A percentile compares a stretch with the other conserved stretches of the same genome.
Evolutionary conservation across 2,797 vertebrate genomes (phyloP).

Genomic region (Hippocampus kuda): DNA sequence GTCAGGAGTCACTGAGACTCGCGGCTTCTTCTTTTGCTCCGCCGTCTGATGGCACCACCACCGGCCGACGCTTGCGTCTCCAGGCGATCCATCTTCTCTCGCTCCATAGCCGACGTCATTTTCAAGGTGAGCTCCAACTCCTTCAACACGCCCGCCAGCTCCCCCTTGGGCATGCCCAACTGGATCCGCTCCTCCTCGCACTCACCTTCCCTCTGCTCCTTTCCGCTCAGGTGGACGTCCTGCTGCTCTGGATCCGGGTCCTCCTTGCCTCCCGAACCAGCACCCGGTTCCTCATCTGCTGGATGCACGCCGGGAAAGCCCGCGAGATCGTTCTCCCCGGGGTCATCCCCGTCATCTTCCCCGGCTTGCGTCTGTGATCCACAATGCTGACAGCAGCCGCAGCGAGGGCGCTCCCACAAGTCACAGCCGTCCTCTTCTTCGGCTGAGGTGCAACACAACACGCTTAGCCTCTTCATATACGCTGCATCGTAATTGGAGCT

Average conservation of each 20-base stretch:
- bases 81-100: constrained; percentile 33
- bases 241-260: constrained; percentile 8
- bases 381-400: constrained; percentile 64
- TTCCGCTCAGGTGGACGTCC: neutral
- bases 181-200: constrained; percentile 10
- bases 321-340: constrained; percentile 8
- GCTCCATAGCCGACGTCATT: constrained; percentile 33
- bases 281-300: neutral
- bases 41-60: constrained; percentile 36
- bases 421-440: constrained; percentile 76
- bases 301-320: constrained; percentile 38
- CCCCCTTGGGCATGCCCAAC: constrained; percentile 38
- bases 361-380: constrained; percentile 64
- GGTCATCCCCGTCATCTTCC: constrained; percentile 35
- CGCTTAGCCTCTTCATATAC: neutral
- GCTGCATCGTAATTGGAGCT: too few species aligned
- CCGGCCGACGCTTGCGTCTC: constrained; percentile 10
- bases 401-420: constrained; percentile 61
- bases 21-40: constrained; percentile 45
- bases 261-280: constrained; percentile 11
- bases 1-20: constrained; percentile 24
- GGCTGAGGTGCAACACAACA: constrained; percentile 50
- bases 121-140: constrained; percentile 46
- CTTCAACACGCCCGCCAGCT: constrained; percentile 58
- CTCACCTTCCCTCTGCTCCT: constrained; percentile 32